A percentile compares a stretch with the other conserved stretches of the same genome.
phyloP scores from a whole-genome alignment of 2,797 vertebrate genomes.

The Dendrocincla tyrannina region DNA sequence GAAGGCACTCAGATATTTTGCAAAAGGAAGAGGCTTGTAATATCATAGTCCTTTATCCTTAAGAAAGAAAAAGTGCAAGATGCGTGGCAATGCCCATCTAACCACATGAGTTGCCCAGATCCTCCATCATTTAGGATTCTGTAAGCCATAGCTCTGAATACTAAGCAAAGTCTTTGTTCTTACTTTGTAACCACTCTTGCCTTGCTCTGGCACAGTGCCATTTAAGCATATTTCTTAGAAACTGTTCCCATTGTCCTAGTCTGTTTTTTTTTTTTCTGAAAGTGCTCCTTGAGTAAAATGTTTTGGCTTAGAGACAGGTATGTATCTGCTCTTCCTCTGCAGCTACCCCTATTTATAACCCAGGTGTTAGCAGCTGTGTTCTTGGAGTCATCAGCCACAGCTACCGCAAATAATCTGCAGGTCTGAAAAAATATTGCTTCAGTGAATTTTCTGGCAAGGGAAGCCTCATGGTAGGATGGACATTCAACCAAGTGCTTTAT shows the following conservation, averaged over 20 bases:
- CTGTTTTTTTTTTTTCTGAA: not conserved
- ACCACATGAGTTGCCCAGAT: not conserved
- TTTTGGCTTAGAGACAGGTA: not conserved
- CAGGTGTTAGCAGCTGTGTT: slow-evolving; percentile 34
- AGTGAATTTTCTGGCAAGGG: not conserved
- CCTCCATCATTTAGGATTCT: not conserved
- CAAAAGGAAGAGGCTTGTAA: not conserved
- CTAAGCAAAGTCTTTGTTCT: not conserved
- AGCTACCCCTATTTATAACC: slow-evolving; percentile 28
- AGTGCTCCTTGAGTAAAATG: not conserved
- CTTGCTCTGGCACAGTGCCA: not conserved
- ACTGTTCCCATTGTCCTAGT: not conserved
- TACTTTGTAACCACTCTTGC: not conserved
- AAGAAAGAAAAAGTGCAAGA: not conserved
- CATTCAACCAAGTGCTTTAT: not conserved
- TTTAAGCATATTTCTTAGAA: not conserved
- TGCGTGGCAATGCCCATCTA: fast-evolving
- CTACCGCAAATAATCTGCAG: not conserved
- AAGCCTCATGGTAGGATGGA: not conserved
- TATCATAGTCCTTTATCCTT: not conserved
- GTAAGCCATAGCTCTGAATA: not conserved
- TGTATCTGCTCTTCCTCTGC: not conserved
- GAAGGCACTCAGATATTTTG: not conserved
- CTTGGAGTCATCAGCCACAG: slow-evolving; percentile 25
- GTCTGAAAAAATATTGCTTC: not conserved